phyloP scores from a whole-genome alignment of 2,113 vertebrate genomes.

The Pollachius pollachius region DNA sequence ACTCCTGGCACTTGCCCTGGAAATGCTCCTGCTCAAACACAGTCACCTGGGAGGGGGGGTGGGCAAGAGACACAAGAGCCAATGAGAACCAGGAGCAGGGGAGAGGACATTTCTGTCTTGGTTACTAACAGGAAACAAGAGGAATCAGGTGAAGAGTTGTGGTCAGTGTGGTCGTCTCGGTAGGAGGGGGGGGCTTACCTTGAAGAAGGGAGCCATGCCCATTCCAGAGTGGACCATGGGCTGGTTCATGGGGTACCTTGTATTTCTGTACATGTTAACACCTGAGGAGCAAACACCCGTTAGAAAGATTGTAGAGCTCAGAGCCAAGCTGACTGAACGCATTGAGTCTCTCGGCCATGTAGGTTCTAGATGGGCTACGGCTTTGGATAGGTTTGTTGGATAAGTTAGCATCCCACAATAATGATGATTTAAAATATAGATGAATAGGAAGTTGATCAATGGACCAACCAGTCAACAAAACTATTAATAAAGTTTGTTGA shows the following conservation, averaged over 20 bases:
- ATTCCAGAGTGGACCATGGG: slow-evolving; percentile 72
- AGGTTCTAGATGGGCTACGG: no score
- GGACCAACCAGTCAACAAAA: no score
- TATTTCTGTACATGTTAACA: slow-evolving; percentile 75
- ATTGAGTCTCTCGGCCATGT: no score
- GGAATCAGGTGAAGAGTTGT: not conserved
- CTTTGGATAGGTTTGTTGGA: no score
- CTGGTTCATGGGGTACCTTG: slow-evolving; percentile 72
- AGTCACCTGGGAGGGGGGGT: slow-evolving; percentile 62
- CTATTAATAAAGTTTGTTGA: no score
- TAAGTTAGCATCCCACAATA: no score
- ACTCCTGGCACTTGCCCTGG: slow-evolving; percentile 79
- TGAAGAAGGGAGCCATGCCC: slow-evolving; percentile 78
- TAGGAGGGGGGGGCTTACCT: slow-evolving; percentile 63
- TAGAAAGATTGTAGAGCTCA: no score
- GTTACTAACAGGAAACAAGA: not conserved
- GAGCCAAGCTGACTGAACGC: no score
- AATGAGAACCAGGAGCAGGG: no score
- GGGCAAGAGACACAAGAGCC: not conserved
- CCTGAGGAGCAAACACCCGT: slow-evolving; percentile 30
- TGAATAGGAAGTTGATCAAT: no score
- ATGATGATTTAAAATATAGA: no score
- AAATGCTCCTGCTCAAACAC: slow-evolving; percentile 84
- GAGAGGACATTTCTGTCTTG: not conserved
- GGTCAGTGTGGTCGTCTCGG: not conserved